Base-by-base conservation (phyloP, 2,888 invertebrate species). In the Limnephilus marmoratus region DNA sequence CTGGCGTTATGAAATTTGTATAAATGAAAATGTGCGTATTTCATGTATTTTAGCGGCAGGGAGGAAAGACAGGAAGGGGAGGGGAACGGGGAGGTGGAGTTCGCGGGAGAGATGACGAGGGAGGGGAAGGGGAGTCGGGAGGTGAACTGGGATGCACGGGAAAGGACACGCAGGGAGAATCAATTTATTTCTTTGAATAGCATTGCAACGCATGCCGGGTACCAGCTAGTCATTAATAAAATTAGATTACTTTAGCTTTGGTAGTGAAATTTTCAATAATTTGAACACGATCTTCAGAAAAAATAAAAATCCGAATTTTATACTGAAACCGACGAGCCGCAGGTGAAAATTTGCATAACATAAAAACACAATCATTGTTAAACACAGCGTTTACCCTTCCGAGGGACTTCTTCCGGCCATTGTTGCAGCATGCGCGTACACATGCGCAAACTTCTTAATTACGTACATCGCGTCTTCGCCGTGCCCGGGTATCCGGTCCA, bases 311-410 rank as follows among this genome's bases (percentile, higher is more conserved):
- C 24, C 15, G 24, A 24, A 24, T 24, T 68, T 68, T n/a, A 34
- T 24, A 34, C 83, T 24, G 37, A 41, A 37, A 37, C 82, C 82
- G 5, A 82, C 24, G 13, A 34, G 9, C n/a, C 37, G 83, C 83
- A 83, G 83, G 83, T 83, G 24, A 37, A 83, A 15, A 83, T 83
- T 83, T 83, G 83, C 83, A 83, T 83, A 83, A 37, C 37, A 34
- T 11, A 37, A 37, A 83, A 31, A 37, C 24, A 68, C 24, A 24
- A n/a, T 68, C 24, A 68, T 68, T 68, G 68, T 68, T 68, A 68
- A 68, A 68, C 83, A 31, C 82, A 12, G 82, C 82, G 34, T 34
- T 83, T 41, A 41, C 37, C 83, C 83, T 83, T 41, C 15, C 37
- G 82, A 34, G 37, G 24, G 83, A 37, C 83, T 83, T 11, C 37